These are phyloP conservation scores for Metridium senile DNA, from an alignment of 92 coral and sea anemone species.

Conservation along the genomic window DNA sequence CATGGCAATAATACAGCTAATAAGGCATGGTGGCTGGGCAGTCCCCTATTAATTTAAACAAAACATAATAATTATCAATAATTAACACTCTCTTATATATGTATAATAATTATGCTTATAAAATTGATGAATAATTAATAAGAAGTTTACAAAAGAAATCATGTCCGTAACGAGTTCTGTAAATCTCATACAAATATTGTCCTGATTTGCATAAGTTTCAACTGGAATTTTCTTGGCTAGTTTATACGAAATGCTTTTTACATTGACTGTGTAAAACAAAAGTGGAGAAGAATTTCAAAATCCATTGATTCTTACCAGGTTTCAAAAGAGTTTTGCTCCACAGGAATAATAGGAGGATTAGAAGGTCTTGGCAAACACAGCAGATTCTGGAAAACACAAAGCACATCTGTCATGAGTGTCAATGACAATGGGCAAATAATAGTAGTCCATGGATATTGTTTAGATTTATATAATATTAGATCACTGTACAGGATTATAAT, in stretches of 20 bases:
- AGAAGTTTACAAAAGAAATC: too few relatives aligned
- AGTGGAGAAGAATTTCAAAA: too few relatives aligned
- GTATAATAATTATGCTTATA: too few relatives aligned
- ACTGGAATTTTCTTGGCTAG: too few relatives aligned
- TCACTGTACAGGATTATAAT: too few relatives aligned
- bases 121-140: too few relatives aligned
- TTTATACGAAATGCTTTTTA: too few relatives aligned
- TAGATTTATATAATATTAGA: background rate
- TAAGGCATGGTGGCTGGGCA: constrained; percentile 97
- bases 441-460: background rate
- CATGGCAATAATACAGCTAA: constrained; percentile 94
- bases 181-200: too few relatives aligned
- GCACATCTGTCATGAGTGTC: background rate
- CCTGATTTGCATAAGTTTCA: too few relatives aligned
- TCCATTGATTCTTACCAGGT: constrained; percentile 75
- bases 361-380: constrained; percentile 97
- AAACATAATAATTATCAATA: background rate
- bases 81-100: too few relatives aligned
- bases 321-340: constrained; percentile 75
- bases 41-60: constrained; percentile 73
- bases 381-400: constrained; percentile 65
- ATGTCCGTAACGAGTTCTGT: too few relatives aligned
- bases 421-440: background rate
- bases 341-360: constrained; percentile 90
- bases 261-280: too few relatives aligned